Evolutionary conservation across 2,113 vertebrate species (phyloP).

Genomic region (Ammospiza nelsoni): DNA sequence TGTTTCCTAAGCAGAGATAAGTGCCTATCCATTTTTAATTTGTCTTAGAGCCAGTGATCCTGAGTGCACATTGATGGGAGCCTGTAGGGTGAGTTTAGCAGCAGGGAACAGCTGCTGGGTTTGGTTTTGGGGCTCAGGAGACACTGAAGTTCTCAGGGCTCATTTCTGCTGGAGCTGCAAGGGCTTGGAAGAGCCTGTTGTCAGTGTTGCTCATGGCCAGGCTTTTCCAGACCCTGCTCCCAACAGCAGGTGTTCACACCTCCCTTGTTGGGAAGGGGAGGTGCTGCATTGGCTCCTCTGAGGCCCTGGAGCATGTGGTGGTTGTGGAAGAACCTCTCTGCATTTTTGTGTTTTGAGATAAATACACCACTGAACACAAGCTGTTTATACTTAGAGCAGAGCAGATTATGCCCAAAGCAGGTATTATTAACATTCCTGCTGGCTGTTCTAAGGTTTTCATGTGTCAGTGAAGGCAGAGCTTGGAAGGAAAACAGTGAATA

Average conservation of each 20-base stretch:
- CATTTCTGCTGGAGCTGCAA: neutral
- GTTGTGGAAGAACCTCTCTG: neutral
- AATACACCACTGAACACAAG: neutral
- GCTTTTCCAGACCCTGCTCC: neutral
- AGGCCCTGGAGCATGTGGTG: neutral
- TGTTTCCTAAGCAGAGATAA: neutral
- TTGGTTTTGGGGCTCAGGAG: neutral
- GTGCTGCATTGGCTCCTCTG: neutral
- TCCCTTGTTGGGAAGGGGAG: neutral
- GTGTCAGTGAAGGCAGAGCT: neutral
- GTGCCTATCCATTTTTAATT: neutral
- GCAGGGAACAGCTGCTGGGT: neutral
- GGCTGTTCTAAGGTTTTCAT: neutral
- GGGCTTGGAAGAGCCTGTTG: neutral
- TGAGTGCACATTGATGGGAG: neutral
- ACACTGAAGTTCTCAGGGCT: neutral
- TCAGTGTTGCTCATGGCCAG: neutral
- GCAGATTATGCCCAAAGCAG: neutral
- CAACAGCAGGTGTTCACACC: neutral
- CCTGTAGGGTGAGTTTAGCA: neutral
- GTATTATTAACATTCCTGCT: neutral
- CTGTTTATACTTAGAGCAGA: neutral
- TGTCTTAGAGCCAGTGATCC: neutral
- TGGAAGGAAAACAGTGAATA: neutral
- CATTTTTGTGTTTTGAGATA: neutral